phyloP scores from a whole-genome alignment of 2,113 vertebrate genomes.

The Gavia stellata region DNA sequence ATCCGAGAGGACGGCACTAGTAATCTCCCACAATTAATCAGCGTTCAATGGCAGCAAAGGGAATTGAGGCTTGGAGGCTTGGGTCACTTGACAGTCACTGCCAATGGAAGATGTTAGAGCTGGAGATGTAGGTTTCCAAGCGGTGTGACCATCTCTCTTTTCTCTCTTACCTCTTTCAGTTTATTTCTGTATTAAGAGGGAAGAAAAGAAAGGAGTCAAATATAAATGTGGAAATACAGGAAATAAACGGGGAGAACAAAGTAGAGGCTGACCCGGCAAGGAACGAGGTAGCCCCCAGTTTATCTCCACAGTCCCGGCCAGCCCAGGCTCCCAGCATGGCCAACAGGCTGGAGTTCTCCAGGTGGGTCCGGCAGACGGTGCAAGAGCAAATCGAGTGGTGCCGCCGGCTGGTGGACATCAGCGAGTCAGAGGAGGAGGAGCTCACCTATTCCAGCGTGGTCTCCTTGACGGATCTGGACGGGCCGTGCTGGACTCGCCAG shows the following conservation, averaged over 20 bases:
- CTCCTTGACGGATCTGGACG: conserved; percentile 40
- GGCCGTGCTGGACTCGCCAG: neutral
- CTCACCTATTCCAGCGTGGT: conserved; percentile 17
- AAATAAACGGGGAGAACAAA: neutral
- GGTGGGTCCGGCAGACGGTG: conserved; percentile 55
- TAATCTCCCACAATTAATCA: neutral
- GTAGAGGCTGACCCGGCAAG: neutral
- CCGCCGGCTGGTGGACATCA: conserved; percentile 68
- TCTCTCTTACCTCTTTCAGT: conserved; percentile 65
- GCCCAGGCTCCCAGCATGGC: neutral
- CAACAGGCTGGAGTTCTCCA: conserved; percentile 43
- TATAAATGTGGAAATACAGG: neutral
- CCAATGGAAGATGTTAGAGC: neutral
- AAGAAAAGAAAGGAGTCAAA: conserved; percentile 61
- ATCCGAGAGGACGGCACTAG: neutral
- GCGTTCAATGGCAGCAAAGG: neutral
- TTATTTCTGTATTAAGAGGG: conserved; percentile 79
- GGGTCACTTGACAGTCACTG: neutral
- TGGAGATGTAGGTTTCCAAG: neutral
- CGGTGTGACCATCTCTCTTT: neutral
- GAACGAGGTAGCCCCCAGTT: neutral
- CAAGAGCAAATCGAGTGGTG: conserved; percentile 77
- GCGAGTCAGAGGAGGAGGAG: conserved; percentile 31
- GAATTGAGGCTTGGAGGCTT: neutral
- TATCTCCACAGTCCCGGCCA: neutral